Evolutionary conservation across 2,113 vertebrate species (phyloP).

Genomic region (Acinonyx jubatus): DNA sequence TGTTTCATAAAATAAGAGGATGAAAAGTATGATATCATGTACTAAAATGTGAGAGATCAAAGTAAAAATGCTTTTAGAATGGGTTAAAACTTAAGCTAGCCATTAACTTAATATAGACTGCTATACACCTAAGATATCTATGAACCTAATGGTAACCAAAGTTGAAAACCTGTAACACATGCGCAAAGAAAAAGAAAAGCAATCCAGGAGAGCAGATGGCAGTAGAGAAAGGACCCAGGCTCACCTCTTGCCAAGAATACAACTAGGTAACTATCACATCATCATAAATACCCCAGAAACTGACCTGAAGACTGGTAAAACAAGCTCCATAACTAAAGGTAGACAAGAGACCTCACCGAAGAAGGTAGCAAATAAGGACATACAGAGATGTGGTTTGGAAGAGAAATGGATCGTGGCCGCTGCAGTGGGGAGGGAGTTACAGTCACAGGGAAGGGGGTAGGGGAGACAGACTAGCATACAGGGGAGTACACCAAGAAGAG

Average conservation of each 20-base stretch:
- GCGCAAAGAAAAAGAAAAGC: not conserved
- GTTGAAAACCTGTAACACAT: not conserved
- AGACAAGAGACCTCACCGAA: not conserved
- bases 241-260: not conserved
- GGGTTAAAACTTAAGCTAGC: not conserved
- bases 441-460: not conserved
- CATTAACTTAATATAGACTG: not conserved
- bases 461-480: not conserved
- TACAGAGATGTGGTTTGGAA: not conserved
- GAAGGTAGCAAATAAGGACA: not conserved
- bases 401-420: not conserved
- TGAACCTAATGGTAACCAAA: not conserved
- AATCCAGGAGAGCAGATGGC: not conserved
- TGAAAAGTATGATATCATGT: not conserved
- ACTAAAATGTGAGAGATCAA: not conserved
- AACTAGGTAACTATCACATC: not conserved
- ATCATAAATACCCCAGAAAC: not conserved
- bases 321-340: not conserved
- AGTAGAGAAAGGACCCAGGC: not conserved
- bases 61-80: not conserved
- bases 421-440: not conserved
- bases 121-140: not conserved
- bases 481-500: not conserved
- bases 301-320: not conserved
- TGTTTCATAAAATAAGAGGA: not conserved